These are phyloP conservation scores for Suricata suricatta DNA, from an alignment of 2,113 vertebrate genomes.

Conservation along the genomic window DNA sequence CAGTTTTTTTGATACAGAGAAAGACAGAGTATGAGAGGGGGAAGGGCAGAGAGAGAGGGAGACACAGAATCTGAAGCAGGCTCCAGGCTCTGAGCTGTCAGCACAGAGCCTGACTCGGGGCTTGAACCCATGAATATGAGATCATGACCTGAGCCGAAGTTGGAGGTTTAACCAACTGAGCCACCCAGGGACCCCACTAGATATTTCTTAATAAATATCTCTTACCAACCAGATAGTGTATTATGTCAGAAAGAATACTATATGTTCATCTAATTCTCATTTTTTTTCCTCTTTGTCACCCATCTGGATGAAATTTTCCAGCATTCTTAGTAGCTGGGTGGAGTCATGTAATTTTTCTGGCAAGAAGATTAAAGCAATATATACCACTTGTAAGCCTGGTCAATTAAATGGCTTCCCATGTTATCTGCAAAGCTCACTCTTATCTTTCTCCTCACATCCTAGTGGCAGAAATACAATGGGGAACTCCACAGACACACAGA, in stretches of 20 bases:
- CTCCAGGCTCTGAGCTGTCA: no score
- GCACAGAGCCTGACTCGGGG: no score
- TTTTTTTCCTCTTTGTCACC: background rate
- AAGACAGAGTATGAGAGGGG: no score
- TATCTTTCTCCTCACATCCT: background rate
- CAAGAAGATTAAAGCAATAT: background rate
- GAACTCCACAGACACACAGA: background rate
- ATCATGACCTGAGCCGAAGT: no score
- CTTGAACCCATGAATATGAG: no score
- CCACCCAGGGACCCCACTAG: background rate
- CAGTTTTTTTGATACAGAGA: no score
- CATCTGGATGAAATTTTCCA: background rate
- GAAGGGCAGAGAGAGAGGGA: no score
- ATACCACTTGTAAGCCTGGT: background rate
- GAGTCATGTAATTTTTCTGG: background rate
- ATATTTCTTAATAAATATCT: background rate
- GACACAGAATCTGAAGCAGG: no score
- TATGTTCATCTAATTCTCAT: background rate
- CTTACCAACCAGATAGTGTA: background rate
- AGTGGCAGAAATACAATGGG: background rate
- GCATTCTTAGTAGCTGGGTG: background rate
- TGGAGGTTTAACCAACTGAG: no score
- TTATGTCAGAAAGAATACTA: background rate
- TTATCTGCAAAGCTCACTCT: background rate
- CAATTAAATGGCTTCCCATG: background rate